Evolutionary conservation across 92 coral and sea anemone species (phyloP), one percentile per base, ranked within the genome.

Genomic region (Bergia puertoricense): DNA sequence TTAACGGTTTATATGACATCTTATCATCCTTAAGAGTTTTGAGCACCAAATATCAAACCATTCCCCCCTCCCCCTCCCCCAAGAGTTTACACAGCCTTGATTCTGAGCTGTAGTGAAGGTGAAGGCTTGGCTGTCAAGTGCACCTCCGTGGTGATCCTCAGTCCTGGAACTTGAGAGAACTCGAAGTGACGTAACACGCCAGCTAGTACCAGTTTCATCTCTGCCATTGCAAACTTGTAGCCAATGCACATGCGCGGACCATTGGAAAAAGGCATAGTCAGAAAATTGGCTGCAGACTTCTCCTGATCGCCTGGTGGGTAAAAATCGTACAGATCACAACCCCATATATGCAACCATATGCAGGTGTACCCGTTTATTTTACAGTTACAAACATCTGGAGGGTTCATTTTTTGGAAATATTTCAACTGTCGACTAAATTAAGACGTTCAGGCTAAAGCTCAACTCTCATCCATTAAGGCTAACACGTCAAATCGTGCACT

Each of bases 231-330:
- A 56, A 86, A 68, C 59, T 37, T 77, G 77, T 66, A 66, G 57
- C 89, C 89, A 66, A 86, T 86, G 77, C 89, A 86, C n/a, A 86
- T 54, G 56, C 89, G 83, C 56, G 89, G 89, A 16, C 89, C 89
- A 56, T 66, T 66, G 36, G 89, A 86, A 79, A 86, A 86, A 50
- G 89, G 89, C 83, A 86, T 76, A 50, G 18, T 51, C 14, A 76
- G 56, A 54, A 57, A 57, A 38, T 66, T 39, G 23, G 74, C 74
- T 30, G 74, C 72, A 36, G 89, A 86, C 77, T 86, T 81, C 73
- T 86, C 84, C 56, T 86, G 75, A 46, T 76, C 56, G 7, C 75
- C 89, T 86, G 65, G 43, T 72, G 78, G 14, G 23, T 8, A 50
- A 86, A 74, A 8, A 44, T n/a, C n/a, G 6, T 8, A 48, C 2